A percentile compares a stretch with the other conserved stretches of the same genome.
Evolutionary conservation across 2,888 invertebrate genomes (phyloP).

Genomic region (Trichopria drosophilae): DNA sequence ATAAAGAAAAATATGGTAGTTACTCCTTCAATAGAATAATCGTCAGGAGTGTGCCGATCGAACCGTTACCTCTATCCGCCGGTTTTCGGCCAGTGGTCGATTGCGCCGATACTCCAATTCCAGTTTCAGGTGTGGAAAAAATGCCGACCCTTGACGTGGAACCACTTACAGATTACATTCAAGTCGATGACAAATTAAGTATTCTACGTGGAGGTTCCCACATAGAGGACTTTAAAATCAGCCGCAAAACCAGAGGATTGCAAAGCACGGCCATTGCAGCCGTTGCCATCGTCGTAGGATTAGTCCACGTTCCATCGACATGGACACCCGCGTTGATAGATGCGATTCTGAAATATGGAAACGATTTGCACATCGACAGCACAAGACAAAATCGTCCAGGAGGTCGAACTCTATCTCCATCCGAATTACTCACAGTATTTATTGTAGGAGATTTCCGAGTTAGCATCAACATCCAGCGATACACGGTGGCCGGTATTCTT

Average conservation of each 20-base stretch:
- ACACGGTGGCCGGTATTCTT: slow-evolving; percentile 46
- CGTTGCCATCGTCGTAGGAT: slow-evolving; percentile 65
- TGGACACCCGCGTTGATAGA: slow-evolving; percentile 66
- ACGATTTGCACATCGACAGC: slow-evolving; percentile 62
- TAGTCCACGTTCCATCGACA: slow-evolving; percentile 62
- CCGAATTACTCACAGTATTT: slow-evolving; percentile 47
- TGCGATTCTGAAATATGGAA: slow-evolving; percentile 67
- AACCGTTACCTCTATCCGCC: slow-evolving; percentile 47
- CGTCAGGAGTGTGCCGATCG: slow-evolving; percentile 43
- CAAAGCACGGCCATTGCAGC: slow-evolving; percentile 65
- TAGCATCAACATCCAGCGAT: slow-evolving; percentile 40
- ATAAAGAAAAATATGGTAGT: slow-evolving; percentile 43
- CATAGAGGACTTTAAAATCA: slow-evolving; percentile 40
- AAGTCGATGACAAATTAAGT: slow-evolving; percentile 43
- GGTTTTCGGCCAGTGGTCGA: slow-evolving; percentile 44
- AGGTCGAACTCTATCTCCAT: slow-evolving; percentile 45
- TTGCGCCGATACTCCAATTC: slow-evolving; percentile 35
- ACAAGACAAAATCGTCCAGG: slow-evolving; percentile 37
- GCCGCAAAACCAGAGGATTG: slow-evolving; percentile 39
- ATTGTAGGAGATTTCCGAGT: slow-evolving; percentile 50
- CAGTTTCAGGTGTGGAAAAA: slow-evolving; percentile 29
- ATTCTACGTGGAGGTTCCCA: slow-evolving; percentile 43
- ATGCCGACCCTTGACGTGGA: slow-evolving; percentile 42
- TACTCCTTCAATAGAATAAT: slow-evolving; percentile 45
- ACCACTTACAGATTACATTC: slow-evolving; percentile 36